phyloP scores from a whole-genome alignment of 2,113 vertebrate species.

The Mus spicilegus region DNA sequence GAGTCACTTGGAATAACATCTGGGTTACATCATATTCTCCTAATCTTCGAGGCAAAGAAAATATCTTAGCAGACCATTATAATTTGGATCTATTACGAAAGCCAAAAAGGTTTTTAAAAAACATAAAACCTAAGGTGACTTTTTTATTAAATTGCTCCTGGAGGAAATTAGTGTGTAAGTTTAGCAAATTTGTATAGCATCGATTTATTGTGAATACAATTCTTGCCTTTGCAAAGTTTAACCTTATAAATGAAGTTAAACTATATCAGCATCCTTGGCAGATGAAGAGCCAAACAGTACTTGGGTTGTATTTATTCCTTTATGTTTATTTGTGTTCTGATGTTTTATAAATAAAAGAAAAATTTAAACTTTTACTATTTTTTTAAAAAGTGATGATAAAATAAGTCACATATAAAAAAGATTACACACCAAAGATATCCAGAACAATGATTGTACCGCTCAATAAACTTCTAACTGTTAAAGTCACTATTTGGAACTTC shows the following conservation, averaged over 20 bases:
- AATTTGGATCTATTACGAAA: not conserved
- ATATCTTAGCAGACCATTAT: not conserved
- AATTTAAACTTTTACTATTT: not conserved
- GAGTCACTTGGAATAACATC: not conserved
- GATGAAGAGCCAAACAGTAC: not conserved
- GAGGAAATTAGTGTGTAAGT: not conserved
- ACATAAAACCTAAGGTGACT: not conserved
- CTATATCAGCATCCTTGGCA: not conserved
- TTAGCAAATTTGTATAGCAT: constrained; percentile 11
- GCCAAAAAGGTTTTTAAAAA: not conserved
- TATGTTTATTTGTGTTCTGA: not conserved
- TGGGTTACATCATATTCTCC: not conserved
- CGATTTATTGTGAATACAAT: not conserved
- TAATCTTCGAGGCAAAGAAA: constrained; percentile 1
- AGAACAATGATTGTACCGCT: not conserved
- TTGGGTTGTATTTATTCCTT: not conserved
- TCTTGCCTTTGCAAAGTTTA: constrained; percentile 49
- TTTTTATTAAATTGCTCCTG: not conserved
- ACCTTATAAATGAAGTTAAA: not conserved
- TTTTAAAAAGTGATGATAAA: not conserved
- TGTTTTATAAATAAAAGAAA: not conserved
- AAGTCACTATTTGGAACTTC: not conserved
- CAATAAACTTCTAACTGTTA: not conserved
- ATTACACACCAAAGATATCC: not conserved
- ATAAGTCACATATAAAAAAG: not conserved